Conservation (phyloP, 2,888 invertebrate species). For the Troglohyphantes excavatus region DNA sequence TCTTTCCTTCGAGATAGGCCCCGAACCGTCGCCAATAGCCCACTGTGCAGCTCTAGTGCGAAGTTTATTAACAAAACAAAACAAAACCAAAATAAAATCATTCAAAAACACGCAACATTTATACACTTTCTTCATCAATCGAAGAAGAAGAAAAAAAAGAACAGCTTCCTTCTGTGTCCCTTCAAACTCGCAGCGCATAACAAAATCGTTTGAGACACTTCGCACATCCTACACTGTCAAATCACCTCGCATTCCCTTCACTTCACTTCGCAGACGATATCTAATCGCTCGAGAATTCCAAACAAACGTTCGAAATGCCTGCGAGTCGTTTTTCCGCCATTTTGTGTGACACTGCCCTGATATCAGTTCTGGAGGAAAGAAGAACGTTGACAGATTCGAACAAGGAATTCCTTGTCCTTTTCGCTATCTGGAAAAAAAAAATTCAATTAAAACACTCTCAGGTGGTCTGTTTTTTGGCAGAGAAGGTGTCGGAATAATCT, state of each 20-base stretch:
- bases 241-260: slow-evolving; percentile 10
- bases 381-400: slow-evolving; percentile 52
- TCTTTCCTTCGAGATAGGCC: too few relatives aligned
- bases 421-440: neutral
- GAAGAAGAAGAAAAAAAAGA: too few relatives aligned
- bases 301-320: slow-evolving; percentile 39
- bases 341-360: neutral
- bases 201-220: slow-evolving; percentile 1
- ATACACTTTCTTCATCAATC: neutral
- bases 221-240: slow-evolving; percentile 18
- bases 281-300: slow-evolving; percentile 54
- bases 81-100: too few relatives aligned
- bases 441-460: slow-evolving; percentile 58
- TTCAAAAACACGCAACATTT: neutral
- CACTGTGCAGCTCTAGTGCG: too few relatives aligned
- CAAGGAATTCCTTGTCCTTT: slow-evolving; percentile 56
- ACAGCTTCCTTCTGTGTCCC: neutral
- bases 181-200: neutral
- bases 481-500: slow-evolving; percentile 39
- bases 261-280: slow-evolving; percentile 20
- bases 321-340: slow-evolving; percentile 28
- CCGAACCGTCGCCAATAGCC: too few relatives aligned
- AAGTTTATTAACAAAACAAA: too few relatives aligned
- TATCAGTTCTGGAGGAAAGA: neutral
- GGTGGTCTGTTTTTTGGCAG: slow-evolving; percentile 41